Percentiles rank a stretch among this genome's conserved stretches.
These are phyloP conservation scores for Saguinus midas DNA, from an alignment of 2,113 vertebrate genomes.

Conservation along the genomic window DNA sequence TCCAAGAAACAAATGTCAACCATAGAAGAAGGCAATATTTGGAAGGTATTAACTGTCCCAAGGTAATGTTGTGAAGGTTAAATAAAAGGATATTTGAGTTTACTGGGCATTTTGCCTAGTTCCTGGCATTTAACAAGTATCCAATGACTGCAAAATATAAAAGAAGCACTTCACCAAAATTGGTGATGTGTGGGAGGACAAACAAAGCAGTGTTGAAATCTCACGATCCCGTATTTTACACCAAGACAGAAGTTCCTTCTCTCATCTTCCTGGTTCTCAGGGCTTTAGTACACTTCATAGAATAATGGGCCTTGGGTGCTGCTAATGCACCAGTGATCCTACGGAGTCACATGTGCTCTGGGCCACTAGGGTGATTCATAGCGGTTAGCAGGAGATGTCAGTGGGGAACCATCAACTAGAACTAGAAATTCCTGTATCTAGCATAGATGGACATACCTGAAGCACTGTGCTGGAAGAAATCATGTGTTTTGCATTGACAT, in stretches of 20 bases:
- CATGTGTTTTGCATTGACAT: not conserved
- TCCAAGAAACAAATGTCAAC: not conserved
- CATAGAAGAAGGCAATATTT: not conserved
- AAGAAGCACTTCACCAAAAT: not conserved
- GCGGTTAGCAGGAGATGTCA: not conserved
- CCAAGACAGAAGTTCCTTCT: too few relatives aligned
- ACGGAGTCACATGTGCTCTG: not conserved
- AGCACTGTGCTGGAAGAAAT: not conserved
- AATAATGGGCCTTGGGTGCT: not conserved
- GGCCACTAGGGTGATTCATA: not conserved
- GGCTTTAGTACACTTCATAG: too few relatives aligned
- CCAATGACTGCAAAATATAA: not conserved
- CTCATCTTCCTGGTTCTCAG: accelerated
- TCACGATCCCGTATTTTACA: too few relatives aligned
- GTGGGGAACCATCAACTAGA: accelerated
- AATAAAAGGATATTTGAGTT: not conserved
- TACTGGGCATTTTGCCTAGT: not conserved
- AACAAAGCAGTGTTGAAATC: not conserved
- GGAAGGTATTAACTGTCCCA: accelerated
- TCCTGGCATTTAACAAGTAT: too few relatives aligned
- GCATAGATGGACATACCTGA: too few relatives aligned
- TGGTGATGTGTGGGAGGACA: accelerated
- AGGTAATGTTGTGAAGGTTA: not conserved
- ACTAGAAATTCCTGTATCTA: accelerated
- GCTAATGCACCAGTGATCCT: not conserved